Conservation (phyloP, 2,888 invertebrate species). For the Pollenia griseotomentosa region DNA sequence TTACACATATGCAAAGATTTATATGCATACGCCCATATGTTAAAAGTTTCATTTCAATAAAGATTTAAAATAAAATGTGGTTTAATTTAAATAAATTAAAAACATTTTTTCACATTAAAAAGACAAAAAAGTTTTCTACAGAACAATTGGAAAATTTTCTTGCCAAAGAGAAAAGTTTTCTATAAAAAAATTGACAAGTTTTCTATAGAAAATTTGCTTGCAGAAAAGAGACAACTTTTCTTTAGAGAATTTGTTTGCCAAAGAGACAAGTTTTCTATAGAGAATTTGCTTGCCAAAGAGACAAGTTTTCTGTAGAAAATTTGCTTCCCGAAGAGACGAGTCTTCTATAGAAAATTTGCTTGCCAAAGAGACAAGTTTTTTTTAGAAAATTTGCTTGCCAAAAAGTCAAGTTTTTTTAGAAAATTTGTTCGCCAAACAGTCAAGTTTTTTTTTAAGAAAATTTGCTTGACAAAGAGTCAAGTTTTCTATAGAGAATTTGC, state of each 20-base stretch:
- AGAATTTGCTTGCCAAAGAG: not conserved
- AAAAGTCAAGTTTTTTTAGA: not conserved
- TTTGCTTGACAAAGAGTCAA: not conserved
- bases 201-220: no score
- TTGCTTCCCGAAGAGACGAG: no score
- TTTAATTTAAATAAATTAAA: constrained; percentile 16
- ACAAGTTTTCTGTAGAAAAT: no score
- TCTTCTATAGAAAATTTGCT: not conserved
- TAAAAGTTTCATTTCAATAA: constrained; percentile 35
- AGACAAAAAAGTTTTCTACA: constrained; percentile 4
- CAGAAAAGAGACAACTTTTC: no score
- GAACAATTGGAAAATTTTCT: not conserved
- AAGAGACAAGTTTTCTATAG: no score
- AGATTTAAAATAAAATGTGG: constrained; percentile 35
- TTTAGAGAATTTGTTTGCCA: no score
- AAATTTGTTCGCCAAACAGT: no score
- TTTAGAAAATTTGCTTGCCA: not conserved
- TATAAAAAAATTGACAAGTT: no score
- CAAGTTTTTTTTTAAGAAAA: not conserved
- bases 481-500: not conserved
- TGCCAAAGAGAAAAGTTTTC: no score
- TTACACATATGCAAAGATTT: not conserved
- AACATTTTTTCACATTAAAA: constrained; percentile 11
- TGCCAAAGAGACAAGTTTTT: not conserved
- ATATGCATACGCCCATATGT: not conserved